Evolutionary conservation across 1,140 invertebrate species (phyloP).

Genomic region (Gryon sp.): DNA sequence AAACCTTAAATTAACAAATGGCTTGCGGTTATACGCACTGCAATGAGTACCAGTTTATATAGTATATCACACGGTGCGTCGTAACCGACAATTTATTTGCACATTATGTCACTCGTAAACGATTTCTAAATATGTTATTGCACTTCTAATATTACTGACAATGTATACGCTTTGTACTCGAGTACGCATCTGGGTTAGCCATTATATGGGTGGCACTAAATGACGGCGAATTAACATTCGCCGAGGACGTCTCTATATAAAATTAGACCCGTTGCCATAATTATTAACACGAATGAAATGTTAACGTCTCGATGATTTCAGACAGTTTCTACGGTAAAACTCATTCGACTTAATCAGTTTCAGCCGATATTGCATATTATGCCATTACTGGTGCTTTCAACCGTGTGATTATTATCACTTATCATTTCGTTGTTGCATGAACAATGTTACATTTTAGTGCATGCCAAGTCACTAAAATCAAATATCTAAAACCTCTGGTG

Average conservation of each 20-base stretch:
- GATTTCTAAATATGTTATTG: slow-evolving; percentile 41
- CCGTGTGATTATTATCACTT: too few species aligned
- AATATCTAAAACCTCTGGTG: too few species aligned
- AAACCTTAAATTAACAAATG: too few species aligned
- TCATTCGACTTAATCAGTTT: slow-evolving; percentile 22
- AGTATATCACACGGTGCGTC: too few species aligned
- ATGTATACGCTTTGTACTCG: slow-evolving; percentile 32
- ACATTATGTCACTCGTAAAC: slow-evolving; percentile 37
- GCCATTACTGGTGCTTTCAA: slow-evolving; percentile 12
- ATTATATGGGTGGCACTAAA: slow-evolving; percentile 25
- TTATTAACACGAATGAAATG: slow-evolving; percentile 31
- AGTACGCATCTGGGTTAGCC: slow-evolving; percentile 36
- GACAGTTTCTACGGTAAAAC: slow-evolving; percentile 28
- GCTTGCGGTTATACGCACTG: too few species aligned
- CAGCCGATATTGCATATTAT: slow-evolving; percentile 12
- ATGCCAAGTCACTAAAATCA: too few species aligned
- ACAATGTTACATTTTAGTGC: too few species aligned
- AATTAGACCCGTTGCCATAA: slow-evolving; percentile 26
- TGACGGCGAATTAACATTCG: slow-evolving; percentile 34
- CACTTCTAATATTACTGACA: slow-evolving; percentile 28
- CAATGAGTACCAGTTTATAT: too few species aligned
- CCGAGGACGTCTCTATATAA: slow-evolving; percentile 9
- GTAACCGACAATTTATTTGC: slow-evolving; percentile 36
- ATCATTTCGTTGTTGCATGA: too few species aligned
- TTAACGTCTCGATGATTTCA: slow-evolving; percentile 10